A percentile compares a stretch with the other conserved stretches of the same genome.
Evolutionary conservation across 23 tunicate species (phyloP).

Genomic region (Clavelina lepadiformis): DNA sequence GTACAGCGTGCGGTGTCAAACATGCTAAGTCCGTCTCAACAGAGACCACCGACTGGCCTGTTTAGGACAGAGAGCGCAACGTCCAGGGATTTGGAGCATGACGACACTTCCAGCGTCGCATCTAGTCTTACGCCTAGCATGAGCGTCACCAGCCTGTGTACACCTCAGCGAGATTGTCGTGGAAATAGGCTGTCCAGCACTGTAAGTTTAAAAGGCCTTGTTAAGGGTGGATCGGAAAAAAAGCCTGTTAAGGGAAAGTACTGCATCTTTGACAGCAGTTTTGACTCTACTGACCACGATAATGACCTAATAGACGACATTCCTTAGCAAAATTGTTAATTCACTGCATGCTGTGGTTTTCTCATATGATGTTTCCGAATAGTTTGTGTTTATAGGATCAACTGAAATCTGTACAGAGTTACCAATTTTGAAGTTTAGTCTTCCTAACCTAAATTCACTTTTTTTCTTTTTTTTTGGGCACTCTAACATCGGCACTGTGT

Average conservation of each 20-base stretch:
- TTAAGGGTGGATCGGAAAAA: neutral
- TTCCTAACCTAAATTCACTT: too few relatives aligned
- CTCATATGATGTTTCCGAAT: too few relatives aligned
- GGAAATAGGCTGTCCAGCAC: constrained; percentile 42
- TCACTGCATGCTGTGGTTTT: too few relatives aligned
- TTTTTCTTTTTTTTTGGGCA: too few relatives aligned
- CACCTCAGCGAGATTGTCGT: constrained; percentile 44
- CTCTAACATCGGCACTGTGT: too few relatives aligned
- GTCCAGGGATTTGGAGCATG: constrained; percentile 11
- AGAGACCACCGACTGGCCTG: constrained; percentile 17
- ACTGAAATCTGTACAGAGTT: too few relatives aligned
- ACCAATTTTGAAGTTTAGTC: too few relatives aligned
- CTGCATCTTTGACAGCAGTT: constrained; percentile 24
- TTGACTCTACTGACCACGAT: neutral
- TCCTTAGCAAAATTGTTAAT: too few relatives aligned
- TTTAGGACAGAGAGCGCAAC: constrained; percentile 24
- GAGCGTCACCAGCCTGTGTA: constrained; percentile 76
- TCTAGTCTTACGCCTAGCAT: constrained; percentile 75
- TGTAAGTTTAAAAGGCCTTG: constrained; percentile 61
- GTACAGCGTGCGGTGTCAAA: constrained; percentile 63
- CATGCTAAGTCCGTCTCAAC: constrained; percentile 49
- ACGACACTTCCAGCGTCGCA: constrained; percentile 1
- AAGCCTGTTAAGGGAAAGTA: neutral
- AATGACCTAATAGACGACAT: too few relatives aligned
- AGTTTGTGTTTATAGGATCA: too few relatives aligned